Evolutionary conservation across 2,113 vertebrate species (phyloP).

Genomic region (Hepsetus odoe): DNA sequence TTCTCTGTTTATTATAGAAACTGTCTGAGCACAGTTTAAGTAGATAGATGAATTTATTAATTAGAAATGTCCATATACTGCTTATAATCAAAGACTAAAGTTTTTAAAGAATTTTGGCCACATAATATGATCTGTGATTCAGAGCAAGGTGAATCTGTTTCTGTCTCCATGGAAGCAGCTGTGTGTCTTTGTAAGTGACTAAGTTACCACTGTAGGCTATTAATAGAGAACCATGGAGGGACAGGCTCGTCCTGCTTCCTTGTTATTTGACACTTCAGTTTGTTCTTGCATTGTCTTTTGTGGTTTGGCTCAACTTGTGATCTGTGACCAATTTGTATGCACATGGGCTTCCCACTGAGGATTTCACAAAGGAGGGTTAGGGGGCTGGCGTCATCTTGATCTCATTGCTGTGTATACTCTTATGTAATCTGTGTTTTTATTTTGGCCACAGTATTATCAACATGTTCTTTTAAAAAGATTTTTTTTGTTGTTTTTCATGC

Average conservation of each 20-base stretch:
- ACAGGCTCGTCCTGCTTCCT: conserved; percentile 12
- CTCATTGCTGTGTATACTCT: background rate
- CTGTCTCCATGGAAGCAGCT: conserved; percentile 39
- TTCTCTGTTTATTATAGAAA: too few relatives aligned
- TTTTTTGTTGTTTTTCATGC: too few relatives aligned
- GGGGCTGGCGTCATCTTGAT: background rate
- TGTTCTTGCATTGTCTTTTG: background rate
- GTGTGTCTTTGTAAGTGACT: conserved; percentile 36
- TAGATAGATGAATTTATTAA: background rate
- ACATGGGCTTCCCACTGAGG: background rate
- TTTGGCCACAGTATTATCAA: background rate
- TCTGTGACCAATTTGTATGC: background rate
- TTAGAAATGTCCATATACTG: background rate
- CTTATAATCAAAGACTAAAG: background rate
- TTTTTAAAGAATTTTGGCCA: background rate
- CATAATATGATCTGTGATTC: background rate
- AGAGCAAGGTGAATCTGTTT: conserved; percentile 10
- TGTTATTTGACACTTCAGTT: conserved; percentile 41
- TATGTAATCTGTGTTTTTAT: background rate
- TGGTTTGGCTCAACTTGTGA: conserved; percentile 5
- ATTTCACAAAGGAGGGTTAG: background rate
- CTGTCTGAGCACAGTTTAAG: too few relatives aligned
- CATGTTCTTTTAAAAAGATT: background rate
- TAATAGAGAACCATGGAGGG: conserved; percentile 38
- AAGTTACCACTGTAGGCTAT: conserved; percentile 39